Base-by-base conservation (phyloP, 2,797 vertebrate species). In the Microtus californicus region DNA sequence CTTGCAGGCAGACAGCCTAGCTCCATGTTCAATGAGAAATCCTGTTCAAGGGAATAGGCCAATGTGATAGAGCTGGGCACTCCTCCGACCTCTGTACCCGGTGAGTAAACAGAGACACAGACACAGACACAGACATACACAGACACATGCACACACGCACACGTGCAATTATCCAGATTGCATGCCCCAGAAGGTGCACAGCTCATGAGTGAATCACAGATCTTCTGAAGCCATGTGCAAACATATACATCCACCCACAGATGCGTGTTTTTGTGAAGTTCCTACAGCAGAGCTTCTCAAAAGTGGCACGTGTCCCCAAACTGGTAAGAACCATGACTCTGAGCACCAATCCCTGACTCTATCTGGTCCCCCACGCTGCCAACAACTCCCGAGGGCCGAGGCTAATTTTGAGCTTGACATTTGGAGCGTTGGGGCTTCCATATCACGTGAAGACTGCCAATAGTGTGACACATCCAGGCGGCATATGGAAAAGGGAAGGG, bases 401-500 rank as follows among this genome's bases (percentile, higher is more conserved):
- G 25, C 8, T 13, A 82, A 67, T 25, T 80, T 61, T 9, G 45
- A 74, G 77, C 40, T 3, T 1, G 19, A 37, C 9, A 92, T 69
- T 85, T 71, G n/a, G 27, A 45, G 5, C 43, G 31, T 12, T 5
- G 2, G 37, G 37, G 31, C 59, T 25, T 48, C 59, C 17, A 59
- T n/a, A 7, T 3, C 56, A 15, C 1, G 1, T 1, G 5, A n/a
- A 90, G n/a, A 67, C 61, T 13, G 31, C 8, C 13, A 48, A 56
- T 2, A 11, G 19, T 27, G 4, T 5, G 19, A 3, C 45, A 31
- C 1, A 37, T 8, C 25, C n/a, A 27, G 1, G 4, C 51, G 5
- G 56, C 40, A n/a, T 6, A 63, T 27, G 61, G 76, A 73, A 67
- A 61, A 27, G 13, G n/a, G 59, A 37, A 61, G 63, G 23, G 5